These are phyloP conservation scores for Ameiurus melas DNA, from an alignment of 2,113 vertebrate species.

Conservation along the genomic window DNA sequence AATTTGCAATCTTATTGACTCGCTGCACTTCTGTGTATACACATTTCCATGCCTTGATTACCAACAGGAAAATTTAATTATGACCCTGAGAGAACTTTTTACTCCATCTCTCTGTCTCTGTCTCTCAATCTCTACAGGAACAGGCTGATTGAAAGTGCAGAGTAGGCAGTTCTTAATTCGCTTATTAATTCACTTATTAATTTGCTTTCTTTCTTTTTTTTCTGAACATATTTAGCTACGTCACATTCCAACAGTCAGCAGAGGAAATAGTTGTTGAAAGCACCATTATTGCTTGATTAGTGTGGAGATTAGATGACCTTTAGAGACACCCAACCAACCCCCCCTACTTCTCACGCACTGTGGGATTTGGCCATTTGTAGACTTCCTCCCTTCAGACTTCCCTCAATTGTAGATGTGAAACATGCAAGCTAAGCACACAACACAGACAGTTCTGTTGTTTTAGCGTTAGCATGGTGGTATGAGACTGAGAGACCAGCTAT, in stretches of 20 bases:
- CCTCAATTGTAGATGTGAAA: neutral
- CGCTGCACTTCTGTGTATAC: neutral
- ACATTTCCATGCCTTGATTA: neutral
- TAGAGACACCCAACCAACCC: neutral
- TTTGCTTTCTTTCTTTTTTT: neutral
- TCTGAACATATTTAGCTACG: neutral
- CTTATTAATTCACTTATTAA: too few relatives aligned
- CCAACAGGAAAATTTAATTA: neutral
- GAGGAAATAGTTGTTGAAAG: neutral
- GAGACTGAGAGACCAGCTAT: neutral
- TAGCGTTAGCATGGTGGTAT: neutral
- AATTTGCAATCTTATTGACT: neutral
- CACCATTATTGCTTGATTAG: neutral
- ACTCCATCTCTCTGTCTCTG: too few relatives aligned
- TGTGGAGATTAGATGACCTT: neutral
- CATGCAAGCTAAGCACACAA: neutral
- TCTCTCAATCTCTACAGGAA: too few relatives aligned
- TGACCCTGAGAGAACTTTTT: neutral
- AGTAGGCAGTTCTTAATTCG: neutral
- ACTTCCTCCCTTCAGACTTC: constrained; percentile 12
- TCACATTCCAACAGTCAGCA: neutral
- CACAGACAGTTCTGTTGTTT: neutral
- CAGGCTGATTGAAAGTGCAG: neutral
- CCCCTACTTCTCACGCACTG: neutral
- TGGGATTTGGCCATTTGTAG: neutral